Conservation (phyloP, 2,888 invertebrate species). For the Diloba caeruleocephala region DNA sequence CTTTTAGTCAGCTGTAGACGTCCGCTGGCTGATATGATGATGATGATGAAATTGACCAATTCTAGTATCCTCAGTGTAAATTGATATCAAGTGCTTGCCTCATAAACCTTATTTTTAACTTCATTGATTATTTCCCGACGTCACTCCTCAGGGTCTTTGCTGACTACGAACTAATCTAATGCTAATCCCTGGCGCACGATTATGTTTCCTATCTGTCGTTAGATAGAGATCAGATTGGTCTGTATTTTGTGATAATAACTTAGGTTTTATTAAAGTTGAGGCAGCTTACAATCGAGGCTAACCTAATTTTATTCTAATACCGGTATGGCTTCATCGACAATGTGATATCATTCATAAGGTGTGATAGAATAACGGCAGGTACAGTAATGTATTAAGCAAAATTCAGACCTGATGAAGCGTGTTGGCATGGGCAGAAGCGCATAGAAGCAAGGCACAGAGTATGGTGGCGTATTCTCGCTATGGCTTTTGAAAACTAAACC, state of each 20-base stretch:
- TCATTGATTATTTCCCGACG: slow-evolving; percentile 43
- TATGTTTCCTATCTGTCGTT: slow-evolving; percentile 8
- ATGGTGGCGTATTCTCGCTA: no score
- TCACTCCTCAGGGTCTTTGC: slow-evolving; percentile 27
- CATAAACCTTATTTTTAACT: slow-evolving; percentile 21
- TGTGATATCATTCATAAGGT: no score
- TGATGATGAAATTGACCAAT: no score
- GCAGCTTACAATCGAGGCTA: slow-evolving; percentile 3
- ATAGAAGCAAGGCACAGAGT: no score
- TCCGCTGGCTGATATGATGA: no score
- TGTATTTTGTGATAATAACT: slow-evolving; percentile 19
- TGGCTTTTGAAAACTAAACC: no score
- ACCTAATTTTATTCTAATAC: slow-evolving; percentile 19
- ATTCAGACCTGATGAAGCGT: no score
- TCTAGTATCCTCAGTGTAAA: no score
- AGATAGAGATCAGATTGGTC: slow-evolving; percentile 1
- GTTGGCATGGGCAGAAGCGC: no score
- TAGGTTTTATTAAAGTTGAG: slow-evolving; percentile 10
- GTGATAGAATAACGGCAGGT: no score
- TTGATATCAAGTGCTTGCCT: not conserved
- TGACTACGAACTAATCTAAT: slow-evolving; percentile 28
- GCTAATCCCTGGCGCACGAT: slow-evolving; percentile 12
- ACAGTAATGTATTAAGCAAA: no score
- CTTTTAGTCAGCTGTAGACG: no score
- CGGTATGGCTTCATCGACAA: slow-evolving; percentile 11